A percentile compares a stretch with the other conserved stretches of the same genome.
Conservation (phyloP, 2,888 invertebrate genomes). For the Cheilosia variabilis region DNA sequence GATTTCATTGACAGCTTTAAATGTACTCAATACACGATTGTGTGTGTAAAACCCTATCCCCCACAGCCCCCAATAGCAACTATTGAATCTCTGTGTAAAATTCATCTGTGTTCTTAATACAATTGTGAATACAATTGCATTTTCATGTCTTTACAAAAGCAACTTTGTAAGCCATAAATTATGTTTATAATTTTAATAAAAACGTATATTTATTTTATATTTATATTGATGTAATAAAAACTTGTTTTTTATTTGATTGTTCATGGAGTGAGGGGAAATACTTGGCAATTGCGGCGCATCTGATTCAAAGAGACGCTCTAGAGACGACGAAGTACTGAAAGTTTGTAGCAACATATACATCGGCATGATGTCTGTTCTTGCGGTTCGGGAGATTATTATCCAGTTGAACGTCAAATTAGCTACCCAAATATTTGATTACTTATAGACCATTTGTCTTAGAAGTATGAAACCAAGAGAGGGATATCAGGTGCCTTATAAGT, state of each 20-base stretch:
- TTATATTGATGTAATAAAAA: conserved; percentile 3
- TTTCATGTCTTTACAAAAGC: conserved; percentile 31
- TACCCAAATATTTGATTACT: too few relatives aligned
- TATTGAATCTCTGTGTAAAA: conserved; percentile 29
- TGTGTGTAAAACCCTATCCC: not conserved
- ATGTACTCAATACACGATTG: not conserved
- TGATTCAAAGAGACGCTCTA: too few relatives aligned
- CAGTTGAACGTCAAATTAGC: too few relatives aligned
- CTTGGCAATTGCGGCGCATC: too few relatives aligned
- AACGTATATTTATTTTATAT: conserved; percentile 9
- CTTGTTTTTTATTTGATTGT: conserved; percentile 7
- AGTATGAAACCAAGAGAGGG: too few relatives aligned
- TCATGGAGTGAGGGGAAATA: not conserved
- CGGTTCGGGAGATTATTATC: too few relatives aligned
- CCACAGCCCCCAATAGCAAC: not conserved
- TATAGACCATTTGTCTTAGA: too few relatives aligned
- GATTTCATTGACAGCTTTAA: conserved; percentile 3
- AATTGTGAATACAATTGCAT: not conserved
- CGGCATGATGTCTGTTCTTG: too few relatives aligned
- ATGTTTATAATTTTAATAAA: conserved; percentile 8
- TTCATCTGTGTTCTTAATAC: conserved; percentile 3
- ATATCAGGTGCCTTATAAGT: too few relatives aligned
- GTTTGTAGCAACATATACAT: too few relatives aligned
- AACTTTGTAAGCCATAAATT: conserved; percentile 23
- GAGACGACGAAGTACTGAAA: too few relatives aligned